Base-by-base conservation (phyloP, 53 echinoderm and acorn worm species). In the Pentamera pediparva region DNA sequence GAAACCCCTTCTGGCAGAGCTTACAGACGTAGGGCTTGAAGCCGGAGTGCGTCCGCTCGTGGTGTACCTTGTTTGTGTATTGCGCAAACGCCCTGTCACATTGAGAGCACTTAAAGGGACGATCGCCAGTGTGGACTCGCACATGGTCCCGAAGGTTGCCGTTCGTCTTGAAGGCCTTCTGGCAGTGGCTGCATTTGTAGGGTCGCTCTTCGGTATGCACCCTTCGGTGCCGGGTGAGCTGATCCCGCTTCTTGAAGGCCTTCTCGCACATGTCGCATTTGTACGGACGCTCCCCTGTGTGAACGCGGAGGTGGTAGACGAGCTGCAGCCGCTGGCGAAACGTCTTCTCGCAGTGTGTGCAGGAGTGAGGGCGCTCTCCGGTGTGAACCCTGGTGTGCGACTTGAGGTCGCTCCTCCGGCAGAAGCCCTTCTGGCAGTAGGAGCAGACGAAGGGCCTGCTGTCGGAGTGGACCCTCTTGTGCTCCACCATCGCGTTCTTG, bases 301-400 rank as follows among this genome's bases (percentile, higher is more conserved):
- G 79, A 0, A 70, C 70, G 9, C 79, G 32, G 18, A 69, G 29
- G n/a, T 79, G 79, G 7, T 56, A 41, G 0, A 56, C 57, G 22
- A 79, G 30, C 40, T 79, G 69, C 9, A 57, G 27, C 33, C 79
- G 37, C 33, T 79, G 69, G 12, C 69, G 79, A 32, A 87, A 87
- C 13, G 73, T 77, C 24, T 71, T 77, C 37, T 78, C 74, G 29
- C 87, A 87, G 25, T 82, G 73, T 30, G 62, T 29, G 29, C 87
- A 87, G 0, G 31, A 43, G 31, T 63, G 82, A 7, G 87, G 87
- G 7, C 77, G 59, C 67, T 82, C 87, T 6, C 87, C 87, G 0
- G 87, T 87, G 69, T 87, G 87, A 10, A 87, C 84, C 19, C 69
- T 77, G n/a, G 51, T 40, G 62, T 84, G 84, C 1, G 78, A 70